These are phyloP conservation scores for Gila orcuttii DNA, from an alignment of 2,113 vertebrate genomes.

Conservation along the genomic window DNA sequence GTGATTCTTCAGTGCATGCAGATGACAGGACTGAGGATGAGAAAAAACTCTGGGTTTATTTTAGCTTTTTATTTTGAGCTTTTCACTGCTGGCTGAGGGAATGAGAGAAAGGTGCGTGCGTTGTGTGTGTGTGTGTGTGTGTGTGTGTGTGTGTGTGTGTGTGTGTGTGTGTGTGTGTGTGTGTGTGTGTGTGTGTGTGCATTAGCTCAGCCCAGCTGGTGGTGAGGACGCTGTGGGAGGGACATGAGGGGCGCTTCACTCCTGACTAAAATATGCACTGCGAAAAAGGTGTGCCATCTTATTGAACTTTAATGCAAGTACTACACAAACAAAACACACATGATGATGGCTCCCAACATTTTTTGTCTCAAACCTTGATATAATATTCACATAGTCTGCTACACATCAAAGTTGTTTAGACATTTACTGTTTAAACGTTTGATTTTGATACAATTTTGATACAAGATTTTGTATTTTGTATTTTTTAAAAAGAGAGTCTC, in stretches of 20 bases:
- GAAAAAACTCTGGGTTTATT: slow-evolving; percentile 3
- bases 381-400: background rate
- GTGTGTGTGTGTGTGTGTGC: slow-evolving; percentile 7
- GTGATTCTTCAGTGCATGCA: slow-evolving; percentile 10
- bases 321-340: background rate
- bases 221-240: background rate
- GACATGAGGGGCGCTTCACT: slow-evolving; percentile 1
- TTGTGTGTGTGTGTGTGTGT: slow-evolving; percentile 18
- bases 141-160: slow-evolving; percentile 20
- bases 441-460: too few relatives aligned
- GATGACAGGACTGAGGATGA: background rate
- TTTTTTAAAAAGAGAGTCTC: background rate
- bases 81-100: slow-evolving; percentile 21
- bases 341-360: background rate
- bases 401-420: background rate
- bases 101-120: slow-evolving; percentile 9
- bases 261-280: slow-evolving; percentile 16
- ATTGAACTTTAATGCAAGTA: background rate
- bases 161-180: slow-evolving; percentile 4
- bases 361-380: background rate
- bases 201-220: slow-evolving; percentile 9
- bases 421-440: background rate
- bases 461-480: accelerated
- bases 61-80: slow-evolving; percentile 14
- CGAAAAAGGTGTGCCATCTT: background rate